Base-by-base conservation (phyloP, 2,113 vertebrate genomes). In the Ia io region DNA sequence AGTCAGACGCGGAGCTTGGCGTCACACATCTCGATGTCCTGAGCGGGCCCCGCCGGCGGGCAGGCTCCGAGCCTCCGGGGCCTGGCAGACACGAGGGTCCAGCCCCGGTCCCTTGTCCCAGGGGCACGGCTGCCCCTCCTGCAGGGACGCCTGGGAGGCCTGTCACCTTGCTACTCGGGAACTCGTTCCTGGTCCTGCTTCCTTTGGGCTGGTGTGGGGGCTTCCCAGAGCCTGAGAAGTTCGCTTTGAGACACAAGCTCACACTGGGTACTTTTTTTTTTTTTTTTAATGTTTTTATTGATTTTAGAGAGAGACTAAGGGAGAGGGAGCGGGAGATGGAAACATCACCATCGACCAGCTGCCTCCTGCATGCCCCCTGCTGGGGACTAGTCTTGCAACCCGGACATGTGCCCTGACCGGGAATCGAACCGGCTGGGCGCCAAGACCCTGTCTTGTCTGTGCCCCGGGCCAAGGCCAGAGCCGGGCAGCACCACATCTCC, bases 1-100 rank as follows among this genome's bases (percentile, higher is more conserved):
- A 40, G 23, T 40, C 0, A 1, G 12, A 37, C 71, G 85, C 40
- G 6, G 37, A 49, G 49, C 59, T 53, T 28, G 12, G 30, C 40
- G 25, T 28, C 76, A 2, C 16, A 59, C 28, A 11, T 23, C n/a
- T 84, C 5, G 2, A 56, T 28, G 23, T 49, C 16, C n/a, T 12
- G 0, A 69, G 32, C 4, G 2, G 7, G 22, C 13, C 5, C 5
- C 76, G 25, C 30, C 5, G 73, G 17, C 16, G 0, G 30, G 23
- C 28, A 1, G 37, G 30, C 56, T 49, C 20, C 77, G 13, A 1
- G 1, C 8, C 3, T 28, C 6, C 14, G 30, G 53, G 28, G 4
- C 20, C 22, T 0, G 11, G 3, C 4, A 1, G 28, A 32, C 30
- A 11, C 10, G 11, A 25, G 17, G 28, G 9, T 70, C 20, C 49